A percentile compares a stretch with the other conserved stretches of the same genome.
Evolutionary conservation across 2,888 invertebrate genomes (phyloP).

Genomic region (Volucella inflata): DNA sequence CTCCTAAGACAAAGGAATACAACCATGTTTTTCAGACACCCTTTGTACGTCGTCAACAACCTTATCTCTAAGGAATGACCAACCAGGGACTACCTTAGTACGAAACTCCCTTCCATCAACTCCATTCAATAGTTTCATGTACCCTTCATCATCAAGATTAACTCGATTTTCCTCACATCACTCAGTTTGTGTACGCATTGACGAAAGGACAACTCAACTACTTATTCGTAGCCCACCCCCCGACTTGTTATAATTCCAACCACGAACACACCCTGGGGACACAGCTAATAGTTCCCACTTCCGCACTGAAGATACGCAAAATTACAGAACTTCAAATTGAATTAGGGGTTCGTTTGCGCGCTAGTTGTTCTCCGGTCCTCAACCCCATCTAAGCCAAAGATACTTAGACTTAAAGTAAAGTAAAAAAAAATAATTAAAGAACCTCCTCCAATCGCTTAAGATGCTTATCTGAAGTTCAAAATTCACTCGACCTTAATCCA

Average conservation of each 20-base stretch:
- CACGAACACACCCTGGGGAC: conserved; percentile 67
- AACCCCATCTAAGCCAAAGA: conserved; percentile 11
- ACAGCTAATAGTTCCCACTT: conserved; percentile 71
- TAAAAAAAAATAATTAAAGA: conserved; percentile 8
- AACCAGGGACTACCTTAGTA: conserved; percentile 31
- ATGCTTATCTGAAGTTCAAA: conserved; percentile 70
- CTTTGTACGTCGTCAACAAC: no score
- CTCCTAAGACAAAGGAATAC: no score
- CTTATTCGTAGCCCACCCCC: neutral
- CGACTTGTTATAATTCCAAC: conserved; percentile 57
- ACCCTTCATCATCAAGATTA: conserved; percentile 52
- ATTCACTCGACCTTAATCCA: conserved; percentile 61
- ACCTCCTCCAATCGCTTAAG: conserved; percentile 13
- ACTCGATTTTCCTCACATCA: conserved; percentile 63
- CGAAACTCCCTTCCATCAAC: neutral
- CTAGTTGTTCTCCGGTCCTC: conserved; percentile 21
- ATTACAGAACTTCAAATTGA: conserved; percentile 68
- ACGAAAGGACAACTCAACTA: neutral
- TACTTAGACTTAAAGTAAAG: neutral
- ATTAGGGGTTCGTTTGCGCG: conserved; percentile 62
- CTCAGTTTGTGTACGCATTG: conserved; percentile 1
- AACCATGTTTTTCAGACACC: no score
- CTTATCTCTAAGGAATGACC: conserved; percentile 55
- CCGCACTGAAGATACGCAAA: conserved; percentile 63
- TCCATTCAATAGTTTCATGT: conserved; percentile 37